Conservation (phyloP, 2,113 vertebrate genomes). For the Crocuta crocuta region DNA sequence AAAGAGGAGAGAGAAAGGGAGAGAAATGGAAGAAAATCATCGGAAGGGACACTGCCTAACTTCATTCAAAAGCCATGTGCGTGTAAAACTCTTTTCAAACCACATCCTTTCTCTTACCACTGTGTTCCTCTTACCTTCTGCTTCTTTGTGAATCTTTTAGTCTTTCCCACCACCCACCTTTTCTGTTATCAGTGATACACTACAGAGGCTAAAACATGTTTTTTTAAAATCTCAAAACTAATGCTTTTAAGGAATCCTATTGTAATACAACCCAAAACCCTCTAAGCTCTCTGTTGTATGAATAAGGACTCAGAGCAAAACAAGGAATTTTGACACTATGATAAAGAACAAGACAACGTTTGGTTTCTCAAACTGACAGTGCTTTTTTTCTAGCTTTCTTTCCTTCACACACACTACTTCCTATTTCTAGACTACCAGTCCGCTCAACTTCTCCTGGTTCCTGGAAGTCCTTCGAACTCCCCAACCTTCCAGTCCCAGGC, state of each 20-base stretch:
- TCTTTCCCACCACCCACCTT: neutral
- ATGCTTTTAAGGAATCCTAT: neutral
- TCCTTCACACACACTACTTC: neutral
- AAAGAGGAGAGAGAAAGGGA: neutral
- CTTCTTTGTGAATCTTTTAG: neutral
- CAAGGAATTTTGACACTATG: neutral
- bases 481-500: neutral
- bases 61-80: neutral
- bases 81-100: neutral
- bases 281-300: neutral
- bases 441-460: neutral
- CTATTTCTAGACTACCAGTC: neutral
- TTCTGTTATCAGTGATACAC: neutral
- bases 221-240: neutral
- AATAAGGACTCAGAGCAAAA: neutral
- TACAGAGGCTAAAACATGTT: neutral
- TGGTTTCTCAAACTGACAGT: neutral
- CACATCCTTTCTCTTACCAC: neutral
- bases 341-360: neutral
- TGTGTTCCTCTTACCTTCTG: neutral
- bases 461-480: neutral
- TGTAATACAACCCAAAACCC: neutral
- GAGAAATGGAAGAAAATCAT: neutral
- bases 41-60: neutral
- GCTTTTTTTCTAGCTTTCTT: neutral